Conservation (phyloP, 1,140 invertebrate species). For the Penaeus chinensis region DNA sequence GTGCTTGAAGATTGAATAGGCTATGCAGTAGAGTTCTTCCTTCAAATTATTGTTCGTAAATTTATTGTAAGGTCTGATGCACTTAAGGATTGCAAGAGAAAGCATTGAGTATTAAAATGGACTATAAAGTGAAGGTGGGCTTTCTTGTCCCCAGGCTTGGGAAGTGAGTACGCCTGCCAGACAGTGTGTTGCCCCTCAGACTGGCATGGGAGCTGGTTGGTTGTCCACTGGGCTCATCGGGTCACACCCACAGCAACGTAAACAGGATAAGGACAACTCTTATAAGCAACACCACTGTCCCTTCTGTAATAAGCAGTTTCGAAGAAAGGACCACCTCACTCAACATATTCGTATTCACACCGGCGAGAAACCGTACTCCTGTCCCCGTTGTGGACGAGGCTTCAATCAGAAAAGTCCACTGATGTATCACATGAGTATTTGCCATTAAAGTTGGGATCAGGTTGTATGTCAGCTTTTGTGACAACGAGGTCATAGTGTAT, state of each 20-base stretch:
- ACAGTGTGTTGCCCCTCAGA: constrained; percentile 14
- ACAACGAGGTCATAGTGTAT: background rate
- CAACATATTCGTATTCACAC: constrained; percentile 79
- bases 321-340: constrained; percentile 77
- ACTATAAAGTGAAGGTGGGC: constrained; percentile 51
- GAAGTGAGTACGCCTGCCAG: constrained; percentile 35
- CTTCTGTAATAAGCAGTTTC: constrained; percentile 67
- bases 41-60: no score
- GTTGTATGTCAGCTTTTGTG: background rate
- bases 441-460: constrained; percentile 23
- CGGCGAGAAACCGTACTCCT: constrained; percentile 72
- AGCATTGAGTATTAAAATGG: background rate
- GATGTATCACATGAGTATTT: constrained; percentile 67
- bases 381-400: constrained; percentile 71
- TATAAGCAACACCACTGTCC: constrained; percentile 58
- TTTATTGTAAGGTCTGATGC: no score
- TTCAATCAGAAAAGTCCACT: constrained; percentile 70
- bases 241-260: constrained; percentile 14
- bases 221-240: constrained; percentile 28
- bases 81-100: background rate
- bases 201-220: constrained; percentile 34
- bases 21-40: no score
- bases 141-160: constrained; percentile 57
- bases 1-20: no score
- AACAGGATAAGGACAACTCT: constrained; percentile 19